Evolutionary conservation across 2,797 vertebrate species (phyloP), one percentile per base, ranked within the genome.

Genomic region (Anguilla obscura): DNA sequence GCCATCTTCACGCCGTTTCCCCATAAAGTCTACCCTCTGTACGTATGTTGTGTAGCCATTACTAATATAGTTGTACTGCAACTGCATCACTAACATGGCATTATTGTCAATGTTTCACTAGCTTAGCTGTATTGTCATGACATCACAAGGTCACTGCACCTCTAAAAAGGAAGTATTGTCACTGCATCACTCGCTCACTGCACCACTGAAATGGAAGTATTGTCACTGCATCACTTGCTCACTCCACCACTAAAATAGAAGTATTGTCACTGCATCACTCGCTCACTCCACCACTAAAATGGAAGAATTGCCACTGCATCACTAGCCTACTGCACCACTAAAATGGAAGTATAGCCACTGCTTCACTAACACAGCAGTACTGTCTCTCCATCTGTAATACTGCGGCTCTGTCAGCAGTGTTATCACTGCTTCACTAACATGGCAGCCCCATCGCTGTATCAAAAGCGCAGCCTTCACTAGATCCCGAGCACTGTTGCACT

Each of bases 21-120:
- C 79, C 85, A 52, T 89, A 83, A 90, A 90, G 79, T 50, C 56
- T 76, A 71, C 50, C 79, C 16, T 86, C 80, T 88, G 87, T 33
- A 27, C 40, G n/a, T 52, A 27, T 24, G 50, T 27, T 60, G 52
- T 86, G 48, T 56, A 30, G 24, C 33, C 48, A 30, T 18, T 8
- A 48, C 18, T 24, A 24, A 80, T 80, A 80, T 48, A 40, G 7
- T 6, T 48, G 76, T 50, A 80, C 18, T 80, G 18, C 24, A 2
- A 80, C 76, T 48, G 76, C 45, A 48, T 48, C 76, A 80, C 74
- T 36, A 76, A 76, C 14, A 76, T 40, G 33, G 33, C 33, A 36
- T n/a, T 18, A 33, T 6, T 36, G 33, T 76, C n/a, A 40, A 10
- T 76, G 33, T 33, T 36, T 80, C 40, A 79, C 10, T 24, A 48